Conservation (phyloP, 2,797 vertebrate species). For the Numenius phaeopus region DNA sequence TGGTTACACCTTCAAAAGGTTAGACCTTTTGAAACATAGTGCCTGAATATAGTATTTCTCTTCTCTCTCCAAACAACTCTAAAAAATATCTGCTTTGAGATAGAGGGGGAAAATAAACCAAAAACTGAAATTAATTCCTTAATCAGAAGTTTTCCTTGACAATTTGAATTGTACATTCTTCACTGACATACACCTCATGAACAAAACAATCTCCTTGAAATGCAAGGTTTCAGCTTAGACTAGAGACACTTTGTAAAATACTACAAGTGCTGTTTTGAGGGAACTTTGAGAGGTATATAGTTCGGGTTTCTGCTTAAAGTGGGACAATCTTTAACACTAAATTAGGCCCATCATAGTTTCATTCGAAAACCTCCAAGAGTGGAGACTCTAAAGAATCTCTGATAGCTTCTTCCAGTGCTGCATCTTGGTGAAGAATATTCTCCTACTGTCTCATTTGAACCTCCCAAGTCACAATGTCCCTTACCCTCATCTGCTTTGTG, state of each 20-base stretch:
- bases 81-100: background rate
- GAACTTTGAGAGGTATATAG: background rate
- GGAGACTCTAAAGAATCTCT: background rate
- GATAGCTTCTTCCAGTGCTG: background rate
- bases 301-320: background rate
- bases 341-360: background rate
- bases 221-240: background rate
- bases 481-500: background rate
- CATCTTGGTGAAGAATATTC: background rate
- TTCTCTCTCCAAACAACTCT: background rate
- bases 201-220: background rate
- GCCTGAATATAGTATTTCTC: background rate
- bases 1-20: background rate
- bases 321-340: background rate
- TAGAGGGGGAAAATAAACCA: rapidly evolving
- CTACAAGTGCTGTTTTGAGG: background rate
- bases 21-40: background rate
- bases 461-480: background rate
- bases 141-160: background rate
- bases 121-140: background rate
- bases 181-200: background rate
- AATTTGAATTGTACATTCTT: background rate
- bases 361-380: background rate
- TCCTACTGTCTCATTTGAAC: background rate
- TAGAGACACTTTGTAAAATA: background rate